Percentiles rank a stretch among this genome's conserved stretches.
Conservation (phyloP, 2,888 invertebrate genomes). For the Drosophila anomalipes region DNA sequence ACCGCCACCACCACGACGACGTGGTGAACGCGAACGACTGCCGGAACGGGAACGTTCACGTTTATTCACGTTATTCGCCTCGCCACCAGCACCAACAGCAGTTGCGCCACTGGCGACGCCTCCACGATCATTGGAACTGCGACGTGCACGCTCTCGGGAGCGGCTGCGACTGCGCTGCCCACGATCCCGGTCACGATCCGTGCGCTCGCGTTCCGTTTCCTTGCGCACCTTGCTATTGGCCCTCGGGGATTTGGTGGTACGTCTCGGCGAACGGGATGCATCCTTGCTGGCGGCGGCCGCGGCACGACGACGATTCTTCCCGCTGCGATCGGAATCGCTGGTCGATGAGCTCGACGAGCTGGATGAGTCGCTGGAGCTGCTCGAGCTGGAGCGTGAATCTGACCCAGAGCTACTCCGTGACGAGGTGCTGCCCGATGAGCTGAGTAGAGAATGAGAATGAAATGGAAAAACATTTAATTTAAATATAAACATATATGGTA, state of each 20-base stretch:
- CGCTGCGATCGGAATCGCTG: conserved; percentile 87
- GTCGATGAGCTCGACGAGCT: conserved; percentile 89
- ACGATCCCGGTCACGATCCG: conserved; percentile 58
- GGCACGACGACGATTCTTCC: conserved; percentile 73
- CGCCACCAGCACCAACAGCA: conserved; percentile 29
- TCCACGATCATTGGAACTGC: conserved; percentile 58
- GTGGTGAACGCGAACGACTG: conserved; percentile 85
- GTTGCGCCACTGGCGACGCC: conserved; percentile 23
- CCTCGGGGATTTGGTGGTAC: conserved; percentile 70
- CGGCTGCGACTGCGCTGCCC: conserved; percentile 53
- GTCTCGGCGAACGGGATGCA: conserved; percentile 71
- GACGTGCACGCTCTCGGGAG: conserved; percentile 70
- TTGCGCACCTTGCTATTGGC: conserved; percentile 69
- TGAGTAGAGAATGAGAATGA: conserved; percentile 64
- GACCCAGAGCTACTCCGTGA: conserved; percentile 90
- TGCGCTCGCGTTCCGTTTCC: conserved; percentile 69
- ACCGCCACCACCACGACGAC: conserved; percentile 88
- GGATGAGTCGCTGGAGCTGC: conserved; percentile 87
- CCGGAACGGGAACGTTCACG: conserved; percentile 75
- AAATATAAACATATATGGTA: background rate
- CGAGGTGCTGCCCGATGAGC: conserved; percentile 93
- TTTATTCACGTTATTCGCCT: conserved; percentile 61
- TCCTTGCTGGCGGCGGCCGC: conserved; percentile 49
- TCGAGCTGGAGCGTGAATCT: conserved; percentile 92
- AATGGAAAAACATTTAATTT: conserved; percentile 17